These are phyloP conservation scores for Cinara cedri DNA, from an alignment of 2,888 invertebrate genomes.

Conservation along the genomic window DNA sequence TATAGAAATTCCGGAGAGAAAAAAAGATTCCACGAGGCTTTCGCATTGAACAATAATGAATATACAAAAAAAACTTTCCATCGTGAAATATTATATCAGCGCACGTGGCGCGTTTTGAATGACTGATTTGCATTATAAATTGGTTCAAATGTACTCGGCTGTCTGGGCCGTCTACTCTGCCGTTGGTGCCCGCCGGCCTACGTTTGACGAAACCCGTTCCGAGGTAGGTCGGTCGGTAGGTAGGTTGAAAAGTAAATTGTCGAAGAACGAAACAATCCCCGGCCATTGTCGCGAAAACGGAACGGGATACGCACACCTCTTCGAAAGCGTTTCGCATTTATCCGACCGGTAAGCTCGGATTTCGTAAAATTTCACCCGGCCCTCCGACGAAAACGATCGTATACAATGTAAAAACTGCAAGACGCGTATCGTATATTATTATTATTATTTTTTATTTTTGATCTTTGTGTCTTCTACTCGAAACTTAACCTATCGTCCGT, in stretches of 20 bases:
- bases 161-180: no score
- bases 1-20: background rate
- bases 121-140: constrained; percentile 52
- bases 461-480: no score
- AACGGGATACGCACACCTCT: background rate
- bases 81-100: constrained; percentile 30
- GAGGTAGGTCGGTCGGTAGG: background rate
- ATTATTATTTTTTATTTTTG: no score
- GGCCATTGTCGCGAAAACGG: background rate
- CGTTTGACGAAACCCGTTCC: constrained; percentile 34
- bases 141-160: constrained; percentile 2
- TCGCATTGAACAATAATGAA: background rate
- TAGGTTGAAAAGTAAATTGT: background rate
- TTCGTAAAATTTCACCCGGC: constrained; percentile 16
- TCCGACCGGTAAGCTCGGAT: constrained; percentile 13
- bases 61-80: constrained; percentile 16
- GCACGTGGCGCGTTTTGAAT: constrained; percentile 31
- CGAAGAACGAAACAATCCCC: constrained; percentile 22
- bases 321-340: constrained; percentile 8
- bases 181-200: background rate
- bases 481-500: no score
- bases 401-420: no score
- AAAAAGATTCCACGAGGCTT: background rate
- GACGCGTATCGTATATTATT: background rate
- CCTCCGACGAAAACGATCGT: background rate